Evolutionary conservation across 2,113 vertebrate genomes (phyloP).

Genomic region (Osmerus eperlanus): DNA sequence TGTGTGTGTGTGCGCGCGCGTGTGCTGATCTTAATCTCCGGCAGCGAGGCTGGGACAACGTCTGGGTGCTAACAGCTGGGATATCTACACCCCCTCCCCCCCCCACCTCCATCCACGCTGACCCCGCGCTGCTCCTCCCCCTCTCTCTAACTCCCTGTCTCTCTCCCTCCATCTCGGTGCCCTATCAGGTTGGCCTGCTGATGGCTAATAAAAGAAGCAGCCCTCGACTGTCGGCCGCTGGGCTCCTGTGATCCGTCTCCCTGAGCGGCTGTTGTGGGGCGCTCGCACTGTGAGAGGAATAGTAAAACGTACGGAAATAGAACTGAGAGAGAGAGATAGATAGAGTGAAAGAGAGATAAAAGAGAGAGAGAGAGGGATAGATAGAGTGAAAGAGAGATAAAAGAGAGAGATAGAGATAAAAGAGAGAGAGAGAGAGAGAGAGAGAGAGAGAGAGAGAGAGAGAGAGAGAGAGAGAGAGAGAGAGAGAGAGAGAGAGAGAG

Average conservation of each 20-base stretch:
- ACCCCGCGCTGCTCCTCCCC: conserved; percentile 2
- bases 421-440: too few species aligned
- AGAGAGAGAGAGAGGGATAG: conserved; percentile 30
- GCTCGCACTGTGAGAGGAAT: conserved; percentile 33
- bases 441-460: not conserved
- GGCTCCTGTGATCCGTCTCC: conserved; percentile 59
- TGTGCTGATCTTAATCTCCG: conserved; percentile 50
- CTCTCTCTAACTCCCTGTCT: conserved; percentile 3
- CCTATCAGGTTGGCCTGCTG: conserved; percentile 52
- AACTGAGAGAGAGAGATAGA: not conserved
- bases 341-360: not conserved
- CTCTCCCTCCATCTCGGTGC: conserved; percentile 41
- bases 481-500: conserved; percentile 11
- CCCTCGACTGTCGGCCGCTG: conserved; percentile 72
- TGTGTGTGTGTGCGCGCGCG: conserved; percentile 2
- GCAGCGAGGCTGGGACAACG: conserved; percentile 44
- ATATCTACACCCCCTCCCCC: conserved; percentile 31
- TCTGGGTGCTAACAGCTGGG: conserved; percentile 66
- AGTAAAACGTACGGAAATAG: conserved; percentile 39
- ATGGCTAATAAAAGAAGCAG: conserved; percentile 71
- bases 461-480: conserved; percentile 1
- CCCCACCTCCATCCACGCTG: too few species aligned
- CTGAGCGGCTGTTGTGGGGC: conserved; percentile 35
- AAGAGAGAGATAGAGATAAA: conserved; percentile 21
- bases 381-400: conserved; percentile 9